phyloP scores from a whole-genome alignment of 2,797 vertebrate genomes.

The Myotis planiceps region DNA sequence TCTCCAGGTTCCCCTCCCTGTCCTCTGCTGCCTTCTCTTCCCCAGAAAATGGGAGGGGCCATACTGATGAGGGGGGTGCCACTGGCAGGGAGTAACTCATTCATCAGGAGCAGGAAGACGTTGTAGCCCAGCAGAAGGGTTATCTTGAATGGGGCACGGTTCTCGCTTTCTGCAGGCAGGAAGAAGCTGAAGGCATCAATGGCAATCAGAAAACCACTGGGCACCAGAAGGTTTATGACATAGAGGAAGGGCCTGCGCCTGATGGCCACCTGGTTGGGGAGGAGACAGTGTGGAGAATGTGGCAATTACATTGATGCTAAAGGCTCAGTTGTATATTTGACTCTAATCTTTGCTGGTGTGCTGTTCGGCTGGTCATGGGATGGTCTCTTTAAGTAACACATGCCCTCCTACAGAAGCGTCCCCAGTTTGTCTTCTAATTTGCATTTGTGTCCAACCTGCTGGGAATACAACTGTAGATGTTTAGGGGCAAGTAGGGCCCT shows the following conservation, averaged over 20 bases:
- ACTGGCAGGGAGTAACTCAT: constrained; percentile 90
- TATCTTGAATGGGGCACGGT: constrained; percentile 91
- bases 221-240: constrained; percentile 90
- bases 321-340: background rate
- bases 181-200: constrained; percentile 92
- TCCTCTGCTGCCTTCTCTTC: background rate
- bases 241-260: constrained; percentile 88
- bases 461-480: background rate
- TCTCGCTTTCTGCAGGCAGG: constrained; percentile 89
- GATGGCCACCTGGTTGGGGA: constrained; percentile 86
- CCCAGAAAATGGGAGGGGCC: background rate
- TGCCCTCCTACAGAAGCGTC: background rate
- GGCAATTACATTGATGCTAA: background rate
- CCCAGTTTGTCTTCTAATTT: background rate
- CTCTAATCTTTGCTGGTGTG: background rate
- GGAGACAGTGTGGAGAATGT: background rate
- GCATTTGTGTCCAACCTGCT: background rate
- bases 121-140: constrained; percentile 92
- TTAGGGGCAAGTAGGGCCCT: background rate
- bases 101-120: constrained; percentile 92
- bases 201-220: constrained; percentile 90
- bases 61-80: constrained; percentile 91
- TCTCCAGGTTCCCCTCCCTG: background rate
- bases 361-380: background rate
- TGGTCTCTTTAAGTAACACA: background rate